Evolutionary conservation across 2,888 invertebrate species (phyloP).

Genomic region (Cheilosia scutellata): DNA sequence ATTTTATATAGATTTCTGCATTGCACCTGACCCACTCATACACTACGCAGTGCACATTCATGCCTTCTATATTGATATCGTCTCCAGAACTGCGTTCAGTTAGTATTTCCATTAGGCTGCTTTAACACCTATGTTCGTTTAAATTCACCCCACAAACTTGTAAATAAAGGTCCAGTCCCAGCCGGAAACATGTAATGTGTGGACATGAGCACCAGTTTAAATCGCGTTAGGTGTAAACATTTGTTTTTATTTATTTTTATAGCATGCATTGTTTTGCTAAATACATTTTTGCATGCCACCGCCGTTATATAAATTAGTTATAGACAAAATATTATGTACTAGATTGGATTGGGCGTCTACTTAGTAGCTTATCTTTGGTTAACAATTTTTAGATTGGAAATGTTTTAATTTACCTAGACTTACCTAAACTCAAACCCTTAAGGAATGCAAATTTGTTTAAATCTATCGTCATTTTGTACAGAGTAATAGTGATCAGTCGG

Average conservation of each 20-base stretch:
- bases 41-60: too few species aligned
- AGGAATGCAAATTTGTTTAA: not conserved
- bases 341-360: slow-evolving; percentile 11
- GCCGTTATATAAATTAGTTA: not conserved
- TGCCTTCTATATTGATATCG: too few species aligned
- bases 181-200: not conserved
- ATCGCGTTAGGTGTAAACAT: slow-evolving; percentile 2
- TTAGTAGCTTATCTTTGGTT: slow-evolving; percentile 9
- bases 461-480: slow-evolving; percentile 64
- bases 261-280: slow-evolving; percentile 18
- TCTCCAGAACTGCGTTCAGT: not conserved
- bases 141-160: not conserved
- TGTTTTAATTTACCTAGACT: slow-evolving; percentile 12
- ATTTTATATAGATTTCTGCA: too few species aligned
- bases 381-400: not conserved
- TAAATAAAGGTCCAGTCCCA: not conserved
- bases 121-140: not conserved
- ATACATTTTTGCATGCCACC: slow-evolving; percentile 17
- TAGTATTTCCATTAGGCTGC: not conserved
- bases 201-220: not conserved
- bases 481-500: slow-evolving; percentile 80
- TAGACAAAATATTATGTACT: slow-evolving; percentile 11
- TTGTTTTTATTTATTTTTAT: not conserved
- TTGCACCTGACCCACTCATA: too few species aligned
- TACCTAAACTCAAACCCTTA: not conserved